Evolutionary conservation across 2,888 invertebrate species (phyloP), one percentile per base, ranked within the genome.

Genomic region (Podabrus alpinus): DNA sequence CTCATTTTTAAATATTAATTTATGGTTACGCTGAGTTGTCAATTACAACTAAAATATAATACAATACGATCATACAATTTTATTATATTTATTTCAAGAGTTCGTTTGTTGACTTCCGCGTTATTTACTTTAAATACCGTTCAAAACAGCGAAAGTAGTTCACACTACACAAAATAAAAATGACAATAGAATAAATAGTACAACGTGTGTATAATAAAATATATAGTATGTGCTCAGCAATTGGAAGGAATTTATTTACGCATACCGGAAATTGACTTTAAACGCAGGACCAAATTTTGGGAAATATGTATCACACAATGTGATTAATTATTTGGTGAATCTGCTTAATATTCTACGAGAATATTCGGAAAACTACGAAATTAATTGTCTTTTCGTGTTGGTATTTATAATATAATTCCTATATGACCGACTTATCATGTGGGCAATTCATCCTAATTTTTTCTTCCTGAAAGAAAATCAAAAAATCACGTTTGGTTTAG

Each of bases 41-140:
- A 45, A n/a, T 45, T 45, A 45, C 45, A 45, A 45, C 45, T 45
- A 45, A 45, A 45, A 45, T 45, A 45, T n/a, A 45, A 45, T n/a
- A 45, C 45, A 45, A 45, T 45, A n/a, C 45, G 10, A 45, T n/a
- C 45, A 45, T 45, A 45, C n/a, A n/a, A n/a, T 29, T 45, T n/a
- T 25, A 25, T 45, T 45, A 45, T 45, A n/a, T 29, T 66, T 45
- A n/a, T 29, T 66, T 67, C 7, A 15, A 59, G 15, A 59, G n/a
- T 68, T 68, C 19, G 59, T 68, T 19, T 45, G 68, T 59, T 59
- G 59, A 17, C 69, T 69, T 69, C 69, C 69, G 69, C 29, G 25
- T 69, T 25, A 61, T 61, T 62, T 69, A 62, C 24, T 59, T 10
- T 15, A 21, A 59, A 69, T 69, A 61, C 69, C 29, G 69, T 69